Percentiles rank a stretch among this genome's conserved stretches.
These are phyloP conservation scores for Tetramorium alpestre DNA, from an alignment of 1,140 invertebrate genomes.

Conservation along the genomic window DNA sequence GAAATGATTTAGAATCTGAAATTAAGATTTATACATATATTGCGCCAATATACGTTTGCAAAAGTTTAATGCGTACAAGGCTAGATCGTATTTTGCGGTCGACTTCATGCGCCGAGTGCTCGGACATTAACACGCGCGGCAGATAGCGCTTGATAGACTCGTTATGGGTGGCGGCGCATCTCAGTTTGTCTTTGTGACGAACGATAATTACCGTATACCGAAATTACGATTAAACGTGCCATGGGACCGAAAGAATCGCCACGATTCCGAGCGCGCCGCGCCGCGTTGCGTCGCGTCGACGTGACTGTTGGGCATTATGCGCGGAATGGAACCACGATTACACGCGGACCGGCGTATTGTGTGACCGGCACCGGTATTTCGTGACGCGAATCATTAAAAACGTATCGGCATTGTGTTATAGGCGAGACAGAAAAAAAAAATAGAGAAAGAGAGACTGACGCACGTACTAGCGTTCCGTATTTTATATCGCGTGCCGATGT, in stretches of 20 bases:
- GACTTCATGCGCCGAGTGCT: not conserved
- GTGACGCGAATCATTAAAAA: conserved; percentile 64
- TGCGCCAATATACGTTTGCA: not conserved
- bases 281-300: conserved; percentile 44
- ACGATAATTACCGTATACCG: conserved; percentile 39
- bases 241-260: conserved; percentile 39
- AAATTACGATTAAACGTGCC: conserved; percentile 50
- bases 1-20: not conserved
- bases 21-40: not conserved
- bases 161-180: not conserved
- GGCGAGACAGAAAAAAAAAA: conserved; percentile 42
- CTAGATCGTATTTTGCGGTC: not conserved
- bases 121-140: conserved; percentile 1
- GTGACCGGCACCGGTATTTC: conserved; percentile 50
- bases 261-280: conserved; percentile 47
- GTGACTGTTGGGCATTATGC: conserved; percentile 50
- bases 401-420: conserved; percentile 60
- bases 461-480: conserved; percentile 9
- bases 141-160: conserved; percentile 12
- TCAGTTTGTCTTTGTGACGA: conserved; percentile 29
- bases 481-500: conserved; percentile 48
- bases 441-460: not conserved
- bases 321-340: conserved; percentile 55
- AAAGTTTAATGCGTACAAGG: not conserved
- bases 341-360: conserved; percentile 47